Conservation (phyloP, 2,797 vertebrate species). For the Balearica regulorum region DNA sequence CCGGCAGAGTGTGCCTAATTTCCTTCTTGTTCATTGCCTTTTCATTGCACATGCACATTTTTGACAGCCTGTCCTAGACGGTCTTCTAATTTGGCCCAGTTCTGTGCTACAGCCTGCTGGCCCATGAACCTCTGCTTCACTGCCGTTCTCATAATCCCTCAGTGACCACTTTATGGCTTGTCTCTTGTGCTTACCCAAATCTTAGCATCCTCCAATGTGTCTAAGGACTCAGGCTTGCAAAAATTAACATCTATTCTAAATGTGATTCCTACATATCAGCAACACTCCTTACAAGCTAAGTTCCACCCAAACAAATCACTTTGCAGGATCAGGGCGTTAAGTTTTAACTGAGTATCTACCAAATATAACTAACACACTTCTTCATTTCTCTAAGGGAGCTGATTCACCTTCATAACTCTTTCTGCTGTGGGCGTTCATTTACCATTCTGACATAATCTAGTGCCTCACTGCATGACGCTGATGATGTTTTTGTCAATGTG, state of each 20-base stretch:
- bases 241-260: neutral
- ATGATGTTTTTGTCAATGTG: constrained; percentile 95
- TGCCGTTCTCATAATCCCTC: neutral
- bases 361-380: constrained; percentile 44
- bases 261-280: neutral
- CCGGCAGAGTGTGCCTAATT: neutral
- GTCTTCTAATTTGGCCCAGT: neutral
- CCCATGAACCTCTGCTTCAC: neutral
- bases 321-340: neutral
- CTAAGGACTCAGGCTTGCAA: neutral
- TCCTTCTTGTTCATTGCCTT: neutral
- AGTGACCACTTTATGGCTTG: neutral
- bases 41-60: neutral
- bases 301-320: neutral
- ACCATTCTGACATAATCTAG: constrained; percentile 81
- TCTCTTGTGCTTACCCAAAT: neutral
- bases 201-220: neutral
- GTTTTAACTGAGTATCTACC: constrained; percentile 47
- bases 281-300: neutral
- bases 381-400: constrained; percentile 67
- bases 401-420: constrained; percentile 86
- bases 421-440: constrained; percentile 80
- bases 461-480: constrained; percentile 84
- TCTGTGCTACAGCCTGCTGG: neutral
- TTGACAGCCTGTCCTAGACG: neutral